Conservation (phyloP, 2,888 invertebrate species). For the Invenusta paracnida region DNA sequence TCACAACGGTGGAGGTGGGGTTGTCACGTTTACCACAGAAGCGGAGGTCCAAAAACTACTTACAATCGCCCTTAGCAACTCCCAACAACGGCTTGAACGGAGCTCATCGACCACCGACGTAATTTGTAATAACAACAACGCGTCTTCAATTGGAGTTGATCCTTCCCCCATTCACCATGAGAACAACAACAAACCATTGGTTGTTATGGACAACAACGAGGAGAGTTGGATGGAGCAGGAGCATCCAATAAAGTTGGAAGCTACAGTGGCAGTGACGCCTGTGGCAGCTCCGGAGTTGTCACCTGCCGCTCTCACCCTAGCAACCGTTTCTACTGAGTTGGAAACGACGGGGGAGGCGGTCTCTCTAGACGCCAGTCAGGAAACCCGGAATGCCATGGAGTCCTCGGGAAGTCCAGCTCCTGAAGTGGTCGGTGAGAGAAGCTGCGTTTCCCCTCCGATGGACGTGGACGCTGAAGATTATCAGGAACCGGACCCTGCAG, state of each 20-base stretch:
- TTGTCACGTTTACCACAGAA: not conserved
- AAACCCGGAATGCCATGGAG: not conserved
- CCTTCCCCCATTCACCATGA: not conserved
- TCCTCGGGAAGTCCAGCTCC: not conserved
- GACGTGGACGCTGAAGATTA: not conserved
- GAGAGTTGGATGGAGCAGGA: not conserved
- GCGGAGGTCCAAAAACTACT: not conserved
- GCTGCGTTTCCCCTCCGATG: too few species aligned
- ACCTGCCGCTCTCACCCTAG: not conserved
- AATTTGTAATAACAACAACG: not conserved
- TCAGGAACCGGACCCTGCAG: not conserved
- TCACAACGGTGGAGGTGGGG: not conserved
- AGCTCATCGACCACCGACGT: too few species aligned
- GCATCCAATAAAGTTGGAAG: not conserved
- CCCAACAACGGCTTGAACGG: not conserved
- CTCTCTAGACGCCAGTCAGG: not conserved
- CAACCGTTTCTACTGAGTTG: not conserved
- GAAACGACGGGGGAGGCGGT: not conserved
- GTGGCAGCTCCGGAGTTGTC: not conserved
- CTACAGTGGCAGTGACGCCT: not conserved
- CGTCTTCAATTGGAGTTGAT: not conserved
- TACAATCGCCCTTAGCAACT: not conserved
- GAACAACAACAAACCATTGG: not conserved
- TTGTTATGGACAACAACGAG: not conserved
- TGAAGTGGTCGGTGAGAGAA: too few species aligned